Base-by-base conservation (phyloP, 2,888 invertebrate genomes). In the Tinea pellionella region DNA sequence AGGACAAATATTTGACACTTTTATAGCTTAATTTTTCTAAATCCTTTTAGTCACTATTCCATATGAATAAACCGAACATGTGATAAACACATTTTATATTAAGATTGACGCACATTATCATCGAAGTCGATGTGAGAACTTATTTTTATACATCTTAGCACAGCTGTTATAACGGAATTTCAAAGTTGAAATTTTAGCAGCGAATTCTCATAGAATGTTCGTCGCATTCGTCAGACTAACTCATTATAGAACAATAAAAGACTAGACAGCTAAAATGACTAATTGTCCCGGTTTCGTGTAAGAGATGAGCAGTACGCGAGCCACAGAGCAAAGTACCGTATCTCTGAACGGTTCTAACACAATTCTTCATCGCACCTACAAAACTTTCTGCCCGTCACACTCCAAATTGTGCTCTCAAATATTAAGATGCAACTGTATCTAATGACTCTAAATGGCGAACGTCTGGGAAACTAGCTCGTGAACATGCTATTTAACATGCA, bases 341-440 rank as follows among this genome's bases (percentile, higher is more conserved):
- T 77, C 70, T 75, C 72, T 72, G 82, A 85, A 85, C 84, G 86
- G 85, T 78, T 80, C 75, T 69, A 72, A 67, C 73, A 72, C 72
- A 77, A 78, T 78, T 81, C 80, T 78, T 79, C 82, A 77, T 77
- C 77, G 74, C 63, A 65, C 62, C 43, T 11, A 47, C 59, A 53
- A 53, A 63, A 66, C 66, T 68, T 64, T 60, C 65, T 65, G 65
- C 68, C 68, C 70, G 70, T 67, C 74, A 69, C 70, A 77, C 75
- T 75, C 80, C 74, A 77, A 84, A 84, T 80, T 81, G 74, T 81
- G 75, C 75, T 78, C 77, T 80, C 77, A 72, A 77, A 78, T 78
- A 77, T 74, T 75, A 72, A 72, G 69, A 75, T 73, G 75, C 79
- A 84, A 83, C 82, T 82, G 82, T 81, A 79, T 71, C 73, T 82